Conservation (phyloP, 2,888 invertebrate genomes). For the Petrophora chlorosata region DNA sequence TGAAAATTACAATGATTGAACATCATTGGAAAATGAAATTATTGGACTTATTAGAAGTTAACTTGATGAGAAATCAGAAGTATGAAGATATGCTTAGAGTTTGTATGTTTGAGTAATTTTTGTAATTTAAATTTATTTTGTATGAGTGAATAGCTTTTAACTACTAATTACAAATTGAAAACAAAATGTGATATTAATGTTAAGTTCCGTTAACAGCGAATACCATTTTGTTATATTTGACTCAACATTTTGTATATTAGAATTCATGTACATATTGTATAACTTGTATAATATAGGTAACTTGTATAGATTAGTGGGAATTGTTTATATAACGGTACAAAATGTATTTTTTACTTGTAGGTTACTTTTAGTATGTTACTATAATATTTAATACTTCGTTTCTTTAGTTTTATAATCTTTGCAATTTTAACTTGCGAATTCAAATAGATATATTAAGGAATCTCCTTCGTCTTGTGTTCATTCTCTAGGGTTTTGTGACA, state of each 20-base stretch:
- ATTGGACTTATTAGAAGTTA: no score
- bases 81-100: no score
- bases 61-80: no score
- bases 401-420: not conserved
- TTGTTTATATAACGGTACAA: slow-evolving; percentile 30
- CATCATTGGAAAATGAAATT: no score
- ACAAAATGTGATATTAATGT: slow-evolving; percentile 71
- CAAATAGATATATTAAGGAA: slow-evolving; percentile 11
- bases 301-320: slow-evolving; percentile 27
- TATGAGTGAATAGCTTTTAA: not conserved
- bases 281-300: slow-evolving; percentile 28
- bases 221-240: slow-evolving; percentile 32
- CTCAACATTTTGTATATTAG: slow-evolving; percentile 39
- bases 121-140: no score
- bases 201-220: slow-evolving; percentile 52
- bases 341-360: slow-evolving; percentile 5
- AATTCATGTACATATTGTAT: slow-evolving; percentile 16
- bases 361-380: slow-evolving; percentile 6
- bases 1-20: no score
- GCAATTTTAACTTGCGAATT: not conserved
- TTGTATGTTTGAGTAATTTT: no score
- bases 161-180: slow-evolving; percentile 30
- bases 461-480: slow-evolving; percentile 15
- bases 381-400: not conserved
- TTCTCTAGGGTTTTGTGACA: not conserved